Evolutionary conservation across 2,888 invertebrate genomes (phyloP).

Genomic region (Asteroscopus sphinx): DNA sequence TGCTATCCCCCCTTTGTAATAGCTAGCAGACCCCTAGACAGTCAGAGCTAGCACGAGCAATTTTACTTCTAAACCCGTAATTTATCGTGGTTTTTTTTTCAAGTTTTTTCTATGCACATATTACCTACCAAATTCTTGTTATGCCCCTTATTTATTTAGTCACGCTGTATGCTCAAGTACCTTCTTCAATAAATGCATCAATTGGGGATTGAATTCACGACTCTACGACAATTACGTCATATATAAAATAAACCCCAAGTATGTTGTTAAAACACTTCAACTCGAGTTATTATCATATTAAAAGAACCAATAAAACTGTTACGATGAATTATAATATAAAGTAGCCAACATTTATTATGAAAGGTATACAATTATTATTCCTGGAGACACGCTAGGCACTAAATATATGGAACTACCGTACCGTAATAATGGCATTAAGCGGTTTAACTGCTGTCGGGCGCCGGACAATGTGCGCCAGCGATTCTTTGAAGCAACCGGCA

Average conservation of each 20-base stretch:
- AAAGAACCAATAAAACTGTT: slow-evolving; percentile 39
- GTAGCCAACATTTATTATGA: slow-evolving; percentile 43
- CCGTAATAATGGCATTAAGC: slow-evolving; percentile 46
- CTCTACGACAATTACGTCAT: no score
- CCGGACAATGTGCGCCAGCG: slow-evolving; percentile 46
- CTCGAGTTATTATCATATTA: slow-evolving; percentile 38
- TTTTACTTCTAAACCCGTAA: no score
- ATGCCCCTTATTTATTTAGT: no score
- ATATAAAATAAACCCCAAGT: neutral
- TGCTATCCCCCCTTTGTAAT: no score
- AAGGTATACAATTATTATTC: slow-evolving; percentile 54
- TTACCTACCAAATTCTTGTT: no score
- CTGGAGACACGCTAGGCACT: slow-evolving; percentile 45
- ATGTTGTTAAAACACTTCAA: slow-evolving; percentile 12
- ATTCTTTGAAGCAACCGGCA: slow-evolving; percentile 46
- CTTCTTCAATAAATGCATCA: no score
- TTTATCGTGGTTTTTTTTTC: no score
- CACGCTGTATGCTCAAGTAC: no score
- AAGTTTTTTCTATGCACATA: no score
- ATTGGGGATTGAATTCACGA: no score
- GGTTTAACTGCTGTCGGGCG: slow-evolving; percentile 49
- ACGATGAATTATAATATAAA: slow-evolving; percentile 43
- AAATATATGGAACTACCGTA: slow-evolving; percentile 40
- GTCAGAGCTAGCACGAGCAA: no score
- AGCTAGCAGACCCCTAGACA: no score